Evolutionary conservation across 1,140 invertebrate species (phyloP).

Genomic region (Pseudomyrmex dendroicus): DNA sequence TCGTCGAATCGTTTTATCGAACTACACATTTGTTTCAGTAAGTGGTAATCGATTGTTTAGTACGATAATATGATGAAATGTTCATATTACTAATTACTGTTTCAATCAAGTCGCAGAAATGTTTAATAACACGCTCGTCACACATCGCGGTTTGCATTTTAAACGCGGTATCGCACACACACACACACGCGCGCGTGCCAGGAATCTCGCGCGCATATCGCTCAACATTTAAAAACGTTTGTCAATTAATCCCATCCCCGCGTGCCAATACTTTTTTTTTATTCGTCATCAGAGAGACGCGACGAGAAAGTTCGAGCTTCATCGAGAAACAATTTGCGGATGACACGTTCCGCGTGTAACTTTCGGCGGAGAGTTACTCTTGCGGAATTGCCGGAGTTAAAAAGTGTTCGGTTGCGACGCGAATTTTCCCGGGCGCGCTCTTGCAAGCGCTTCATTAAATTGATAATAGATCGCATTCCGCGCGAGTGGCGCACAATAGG

Average conservation of each 20-base stretch:
- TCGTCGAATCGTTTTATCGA: constrained; percentile 5
- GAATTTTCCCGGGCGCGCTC: not conserved
- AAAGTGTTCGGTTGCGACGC: constrained; percentile 20
- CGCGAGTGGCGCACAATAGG: constrained; percentile 5
- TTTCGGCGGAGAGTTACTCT: not conserved
- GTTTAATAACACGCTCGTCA: constrained; percentile 32
- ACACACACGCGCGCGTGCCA: not conserved
- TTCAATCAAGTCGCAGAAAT: constrained; percentile 32
- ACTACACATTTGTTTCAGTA: constrained; percentile 29
- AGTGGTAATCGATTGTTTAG: constrained; percentile 45
- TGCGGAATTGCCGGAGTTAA: constrained; percentile 25
- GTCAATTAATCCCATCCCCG: constrained; percentile 29
- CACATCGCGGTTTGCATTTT: not conserved
- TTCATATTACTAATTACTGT: constrained; percentile 41
- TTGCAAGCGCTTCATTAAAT: constrained; percentile 37
- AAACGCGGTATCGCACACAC: not conserved
- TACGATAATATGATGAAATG: constrained; percentile 35
- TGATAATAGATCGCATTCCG: constrained; percentile 59
- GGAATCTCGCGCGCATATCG: not conserved
- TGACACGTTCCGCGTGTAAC: constrained; percentile 21
- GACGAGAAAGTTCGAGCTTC: not conserved
- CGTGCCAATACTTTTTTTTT: constrained; percentile 3
- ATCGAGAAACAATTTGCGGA: constrained; percentile 35
- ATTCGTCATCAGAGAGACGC: constrained; percentile 17
- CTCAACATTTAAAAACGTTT: constrained; percentile 1